Conservation (phyloP, 1,140 invertebrate species). For the Nasonia giraulti region DNA sequence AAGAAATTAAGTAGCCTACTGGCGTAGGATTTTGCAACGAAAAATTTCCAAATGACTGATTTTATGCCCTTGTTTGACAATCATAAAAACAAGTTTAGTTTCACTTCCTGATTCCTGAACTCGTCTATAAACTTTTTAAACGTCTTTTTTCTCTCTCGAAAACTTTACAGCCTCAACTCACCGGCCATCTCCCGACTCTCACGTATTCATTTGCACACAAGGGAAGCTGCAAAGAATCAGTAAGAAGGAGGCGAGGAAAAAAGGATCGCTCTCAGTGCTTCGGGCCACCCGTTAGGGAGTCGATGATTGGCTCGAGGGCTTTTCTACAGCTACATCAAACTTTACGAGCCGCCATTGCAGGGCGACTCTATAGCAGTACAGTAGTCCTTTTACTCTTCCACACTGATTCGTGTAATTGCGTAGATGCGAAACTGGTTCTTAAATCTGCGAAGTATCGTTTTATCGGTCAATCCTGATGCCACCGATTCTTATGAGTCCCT, state of each 20-base stretch:
- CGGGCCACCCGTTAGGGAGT: conserved; percentile 46
- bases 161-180: conserved; percentile 36
- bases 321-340: conserved; percentile 50
- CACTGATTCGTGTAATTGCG: conserved; percentile 29
- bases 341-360: conserved; percentile 44
- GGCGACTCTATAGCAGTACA: conserved; percentile 23
- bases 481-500: background rate
- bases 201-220: conserved; percentile 47
- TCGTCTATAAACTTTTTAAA: conserved; percentile 26
- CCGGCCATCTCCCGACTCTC: conserved; percentile 21
- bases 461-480: background rate
- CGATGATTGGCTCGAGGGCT: conserved; percentile 53
- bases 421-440: conserved; percentile 23
- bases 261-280: conserved; percentile 28
- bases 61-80: background rate
- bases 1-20: background rate
- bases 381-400: conserved; percentile 43
- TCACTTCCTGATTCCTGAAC: conserved; percentile 27
- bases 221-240: background rate
- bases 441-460: conserved; percentile 42
- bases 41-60: too few species aligned
- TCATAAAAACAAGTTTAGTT: conserved; percentile 26
- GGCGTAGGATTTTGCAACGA: too few species aligned
- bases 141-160: background rate
- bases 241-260: conserved; percentile 25